phyloP scores from a whole-genome alignment of 2,113 vertebrate species.

The Cyphomyrus plagiostoma region DNA sequence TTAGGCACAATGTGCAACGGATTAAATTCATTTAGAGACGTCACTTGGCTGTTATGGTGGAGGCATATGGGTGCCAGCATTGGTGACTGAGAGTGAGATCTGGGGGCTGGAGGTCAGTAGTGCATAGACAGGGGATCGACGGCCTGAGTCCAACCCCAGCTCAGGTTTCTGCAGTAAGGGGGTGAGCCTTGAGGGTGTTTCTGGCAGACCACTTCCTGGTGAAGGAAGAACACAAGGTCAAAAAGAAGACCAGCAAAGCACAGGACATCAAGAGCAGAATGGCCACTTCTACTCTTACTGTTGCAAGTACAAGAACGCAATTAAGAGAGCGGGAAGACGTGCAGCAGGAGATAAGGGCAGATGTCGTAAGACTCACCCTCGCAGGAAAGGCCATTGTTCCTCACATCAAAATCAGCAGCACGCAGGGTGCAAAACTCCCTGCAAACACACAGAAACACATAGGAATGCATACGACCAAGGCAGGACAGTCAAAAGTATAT shows the following conservation, averaged over 20 bases:
- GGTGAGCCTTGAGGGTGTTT: neutral
- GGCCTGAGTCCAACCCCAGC: conserved; percentile 34
- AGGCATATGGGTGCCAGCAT: neutral
- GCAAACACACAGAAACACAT: conserved; percentile 37
- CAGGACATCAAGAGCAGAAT: neutral
- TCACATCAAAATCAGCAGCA: conserved; percentile 39
- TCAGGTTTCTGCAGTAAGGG: conserved; percentile 34
- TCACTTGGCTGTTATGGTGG: neutral
- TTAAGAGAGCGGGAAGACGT: neutral
- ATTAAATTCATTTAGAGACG: neutral
- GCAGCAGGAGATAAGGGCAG: neutral
- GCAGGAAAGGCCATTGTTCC: conserved; percentile 31
- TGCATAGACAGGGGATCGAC: conserved; percentile 65
- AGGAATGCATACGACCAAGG: neutral
- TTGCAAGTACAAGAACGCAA: neutral
- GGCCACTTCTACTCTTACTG: neutral
- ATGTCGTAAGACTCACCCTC: conserved; percentile 53
- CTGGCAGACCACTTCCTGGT: neutral
- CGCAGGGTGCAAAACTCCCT: conserved; percentile 51
- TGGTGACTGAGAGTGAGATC: neutral
- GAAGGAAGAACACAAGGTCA: neutral
- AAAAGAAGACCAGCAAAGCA: neutral
- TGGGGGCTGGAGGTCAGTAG: conserved; percentile 62
- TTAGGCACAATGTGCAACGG: neutral
- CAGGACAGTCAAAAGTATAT: neutral